These are phyloP conservation scores for Agrotis segetum DNA, from an alignment of 2,888 invertebrate genomes.

Conservation along the genomic window DNA sequence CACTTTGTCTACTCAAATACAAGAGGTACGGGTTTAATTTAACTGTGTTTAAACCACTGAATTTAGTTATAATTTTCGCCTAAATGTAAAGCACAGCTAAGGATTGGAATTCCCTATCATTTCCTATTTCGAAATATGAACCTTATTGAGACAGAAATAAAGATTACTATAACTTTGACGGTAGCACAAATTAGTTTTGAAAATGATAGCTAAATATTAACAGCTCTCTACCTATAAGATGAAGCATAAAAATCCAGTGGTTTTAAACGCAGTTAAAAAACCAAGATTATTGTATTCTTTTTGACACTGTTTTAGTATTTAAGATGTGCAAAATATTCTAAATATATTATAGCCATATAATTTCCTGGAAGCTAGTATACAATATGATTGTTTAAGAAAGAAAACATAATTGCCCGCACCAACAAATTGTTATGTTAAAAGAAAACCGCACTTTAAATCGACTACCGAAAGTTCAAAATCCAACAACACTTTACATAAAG, in stretches of 20 bases:
- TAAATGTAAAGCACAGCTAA: too few relatives aligned
- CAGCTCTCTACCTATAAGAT: background rate
- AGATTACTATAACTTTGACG: background rate
- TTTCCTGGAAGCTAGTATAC: too few relatives aligned
- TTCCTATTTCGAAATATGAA: too few relatives aligned
- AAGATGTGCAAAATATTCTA: slow-evolving; percentile 5
- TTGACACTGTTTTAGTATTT: slow-evolving; percentile 44
- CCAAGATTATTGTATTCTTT: slow-evolving; percentile 3
- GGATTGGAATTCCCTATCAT: too few relatives aligned
- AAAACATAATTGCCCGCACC: background rate
- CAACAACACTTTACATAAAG: too few relatives aligned
- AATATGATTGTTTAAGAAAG: background rate
- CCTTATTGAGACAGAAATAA: background rate
- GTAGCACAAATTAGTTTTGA: background rate
- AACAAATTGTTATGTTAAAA: background rate
- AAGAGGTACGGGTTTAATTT: background rate
- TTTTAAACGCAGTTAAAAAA: slow-evolving; percentile 27
- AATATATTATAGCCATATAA: background rate
- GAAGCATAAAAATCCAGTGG: slow-evolving; percentile 8
- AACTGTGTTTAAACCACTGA: slow-evolving; percentile 32
- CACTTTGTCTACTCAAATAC: slow-evolving; percentile 25
- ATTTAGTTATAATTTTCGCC: background rate
- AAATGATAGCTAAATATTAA: background rate
- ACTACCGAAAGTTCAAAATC: too few relatives aligned
- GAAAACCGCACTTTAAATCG: too few relatives aligned